Evolutionary conservation across 2,797 vertebrate species (phyloP).

Genomic region (Myotis pilosus): DNA sequence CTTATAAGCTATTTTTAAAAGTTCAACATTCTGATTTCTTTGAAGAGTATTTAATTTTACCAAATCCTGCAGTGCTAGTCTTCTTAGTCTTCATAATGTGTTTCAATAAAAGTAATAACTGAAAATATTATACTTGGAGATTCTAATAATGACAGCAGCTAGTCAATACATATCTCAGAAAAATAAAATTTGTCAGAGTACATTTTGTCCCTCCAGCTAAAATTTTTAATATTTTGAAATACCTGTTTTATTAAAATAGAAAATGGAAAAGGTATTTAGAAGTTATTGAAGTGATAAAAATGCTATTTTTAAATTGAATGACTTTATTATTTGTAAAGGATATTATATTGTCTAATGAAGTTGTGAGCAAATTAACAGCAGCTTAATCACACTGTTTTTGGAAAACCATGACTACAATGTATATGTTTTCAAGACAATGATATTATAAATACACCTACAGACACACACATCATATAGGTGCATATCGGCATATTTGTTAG

Average conservation of each 20-base stretch:
- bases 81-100: background rate
- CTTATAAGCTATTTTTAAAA: background rate
- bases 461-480: background rate
- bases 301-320: background rate
- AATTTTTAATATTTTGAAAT: slow-evolving; percentile 45
- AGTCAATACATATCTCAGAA: background rate
- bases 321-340: slow-evolving; percentile 12
- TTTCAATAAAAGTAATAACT: slow-evolving; percentile 39
- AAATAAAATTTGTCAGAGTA: slow-evolving; percentile 39
- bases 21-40: background rate
- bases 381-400: slow-evolving; percentile 13
- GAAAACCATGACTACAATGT: background rate
- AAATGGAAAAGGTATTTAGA: slow-evolving; percentile 39
- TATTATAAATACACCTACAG: background rate
- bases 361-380: background rate
- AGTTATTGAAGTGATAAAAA: slow-evolving; percentile 37
- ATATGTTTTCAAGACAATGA: background rate
- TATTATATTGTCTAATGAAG: background rate
- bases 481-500: background rate
- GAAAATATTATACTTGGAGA: slow-evolving; percentile 31
- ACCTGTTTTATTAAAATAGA: slow-evolving; percentile 47
- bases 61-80: background rate
- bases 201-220: slow-evolving; percentile 25
- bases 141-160: slow-evolving; percentile 28
- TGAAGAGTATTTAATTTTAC: slow-evolving; percentile 10